phyloP scores from a whole-genome alignment of 1,140 invertebrate genomes.

The Eupristina koningsbergeri region DNA sequence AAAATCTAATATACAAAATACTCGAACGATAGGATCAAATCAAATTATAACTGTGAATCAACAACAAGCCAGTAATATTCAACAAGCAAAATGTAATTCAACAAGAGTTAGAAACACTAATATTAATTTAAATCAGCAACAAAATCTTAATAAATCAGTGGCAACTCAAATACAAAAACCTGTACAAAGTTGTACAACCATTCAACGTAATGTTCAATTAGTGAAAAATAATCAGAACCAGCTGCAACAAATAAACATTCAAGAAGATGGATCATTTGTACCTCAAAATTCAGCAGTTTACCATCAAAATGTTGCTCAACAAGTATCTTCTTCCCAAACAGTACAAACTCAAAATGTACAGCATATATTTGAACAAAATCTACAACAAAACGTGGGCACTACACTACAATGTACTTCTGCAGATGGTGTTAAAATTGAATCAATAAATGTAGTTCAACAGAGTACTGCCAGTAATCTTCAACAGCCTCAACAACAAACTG shows the following conservation, averaged over 20 bases:
- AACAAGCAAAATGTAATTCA: slow-evolving; percentile 55
- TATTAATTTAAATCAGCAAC: slow-evolving; percentile 55
- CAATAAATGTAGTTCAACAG: slow-evolving; percentile 65
- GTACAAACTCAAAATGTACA: slow-evolving; percentile 69
- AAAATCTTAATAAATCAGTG: slow-evolving; percentile 58
- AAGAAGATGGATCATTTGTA: slow-evolving; percentile 45
- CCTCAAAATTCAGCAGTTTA: slow-evolving; percentile 55
- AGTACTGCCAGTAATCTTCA: slow-evolving; percentile 58
- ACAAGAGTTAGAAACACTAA: slow-evolving; percentile 53
- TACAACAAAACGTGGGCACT: slow-evolving; percentile 58
- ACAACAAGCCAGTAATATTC: slow-evolving; percentile 51
- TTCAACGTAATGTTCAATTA: slow-evolving; percentile 60
- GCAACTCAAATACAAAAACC: slow-evolving; percentile 62
- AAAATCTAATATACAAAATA: slow-evolving; percentile 39
- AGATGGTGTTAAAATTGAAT: slow-evolving; percentile 58
- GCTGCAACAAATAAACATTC: slow-evolving; percentile 53
- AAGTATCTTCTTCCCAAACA: slow-evolving; percentile 65
- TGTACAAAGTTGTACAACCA: slow-evolving; percentile 57
- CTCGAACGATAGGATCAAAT: slow-evolving; percentile 23
- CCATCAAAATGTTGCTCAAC: slow-evolving; percentile 63
- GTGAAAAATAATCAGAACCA: slow-evolving; percentile 62
- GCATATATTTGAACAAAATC: slow-evolving; percentile 67
- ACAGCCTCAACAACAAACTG: slow-evolving; percentile 60
- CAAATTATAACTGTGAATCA: slow-evolving; percentile 33
- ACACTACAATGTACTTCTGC: slow-evolving; percentile 58